These are phyloP conservation scores for Enteromius anoplus DNA, from an alignment of 2,797 vertebrate genomes.

Conservation along the genomic window DNA sequence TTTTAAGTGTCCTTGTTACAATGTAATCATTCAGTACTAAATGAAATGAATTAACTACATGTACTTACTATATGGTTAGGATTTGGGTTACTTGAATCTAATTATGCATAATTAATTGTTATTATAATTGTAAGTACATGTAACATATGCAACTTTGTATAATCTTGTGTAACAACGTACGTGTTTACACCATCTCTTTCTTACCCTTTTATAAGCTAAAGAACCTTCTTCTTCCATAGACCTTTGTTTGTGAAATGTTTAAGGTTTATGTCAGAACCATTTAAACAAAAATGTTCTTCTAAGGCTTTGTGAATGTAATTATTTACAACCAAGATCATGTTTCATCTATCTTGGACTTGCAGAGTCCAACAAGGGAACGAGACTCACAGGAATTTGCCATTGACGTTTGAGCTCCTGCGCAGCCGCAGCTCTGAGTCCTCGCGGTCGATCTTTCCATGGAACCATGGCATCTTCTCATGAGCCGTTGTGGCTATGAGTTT, in stretches of 20 bases:
- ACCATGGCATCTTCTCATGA: conserved; percentile 97
- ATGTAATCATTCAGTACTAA: neutral
- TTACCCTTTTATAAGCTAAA: neutral
- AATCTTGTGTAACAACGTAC: neutral
- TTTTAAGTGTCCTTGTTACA: neutral
- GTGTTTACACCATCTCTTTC: neutral
- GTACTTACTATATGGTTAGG: neutral
- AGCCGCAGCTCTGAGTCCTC: conserved; percentile 86
- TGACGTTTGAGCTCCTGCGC: conserved; percentile 76
- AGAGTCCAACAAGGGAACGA: neutral
- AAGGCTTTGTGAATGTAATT: neutral
- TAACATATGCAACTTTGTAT: neutral
- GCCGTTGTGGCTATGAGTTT: conserved; percentile 94
- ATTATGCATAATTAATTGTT: neutral
- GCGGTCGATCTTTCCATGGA: conserved; percentile 88
- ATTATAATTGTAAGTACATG: neutral
- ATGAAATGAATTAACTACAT: neutral
- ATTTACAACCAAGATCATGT: neutral
- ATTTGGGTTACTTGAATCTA: neutral
- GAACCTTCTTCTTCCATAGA: neutral
- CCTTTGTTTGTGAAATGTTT: neutral
- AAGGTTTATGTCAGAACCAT: neutral
- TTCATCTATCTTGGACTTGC: neutral
- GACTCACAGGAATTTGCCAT: conserved; percentile 94
- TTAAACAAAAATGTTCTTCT: neutral